phyloP scores from a whole-genome alignment of 2,888 invertebrate species.

The Hedychridium roseum region DNA sequence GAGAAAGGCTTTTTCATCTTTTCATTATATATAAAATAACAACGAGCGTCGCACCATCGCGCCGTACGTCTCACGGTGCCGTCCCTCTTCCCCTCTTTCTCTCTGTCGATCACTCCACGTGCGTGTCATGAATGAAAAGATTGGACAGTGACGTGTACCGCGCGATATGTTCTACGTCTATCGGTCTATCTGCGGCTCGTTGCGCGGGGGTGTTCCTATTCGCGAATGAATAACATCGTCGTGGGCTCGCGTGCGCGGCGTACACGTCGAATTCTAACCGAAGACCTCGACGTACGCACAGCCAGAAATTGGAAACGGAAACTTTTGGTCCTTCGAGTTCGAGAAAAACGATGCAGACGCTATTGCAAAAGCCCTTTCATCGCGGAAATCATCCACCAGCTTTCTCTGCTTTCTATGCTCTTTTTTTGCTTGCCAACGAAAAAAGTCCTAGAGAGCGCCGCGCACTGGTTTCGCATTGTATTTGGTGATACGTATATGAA shows the following conservation, averaged over 20 bases:
- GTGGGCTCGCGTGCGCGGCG: too few relatives aligned
- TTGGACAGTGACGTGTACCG: neutral
- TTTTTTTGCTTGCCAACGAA: conserved; percentile 6
- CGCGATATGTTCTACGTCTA: neutral
- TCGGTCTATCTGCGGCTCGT: neutral
- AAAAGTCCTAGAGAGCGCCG: conserved; percentile 39
- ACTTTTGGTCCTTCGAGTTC: conserved; percentile 36
- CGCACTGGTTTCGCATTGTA: conserved; percentile 54
- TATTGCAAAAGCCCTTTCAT: conserved; percentile 14
- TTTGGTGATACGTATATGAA: conserved; percentile 61
- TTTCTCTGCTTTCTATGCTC: conserved; percentile 6
- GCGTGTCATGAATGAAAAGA: neutral
- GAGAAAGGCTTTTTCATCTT: conserved; percentile 18
- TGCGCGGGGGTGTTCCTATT: neutral
- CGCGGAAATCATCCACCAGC: conserved; percentile 5
- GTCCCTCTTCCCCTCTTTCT: conserved; percentile 2
- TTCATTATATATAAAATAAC: conserved; percentile 22
- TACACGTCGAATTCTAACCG: conserved; percentile 3
- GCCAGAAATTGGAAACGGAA: conserved; percentile 28
- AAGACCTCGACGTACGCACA: conserved; percentile 19
- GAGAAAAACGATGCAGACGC: conserved; percentile 10
- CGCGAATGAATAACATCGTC: neutral
- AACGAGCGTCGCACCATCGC: conserved; percentile 19
- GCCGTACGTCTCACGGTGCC: neutral
- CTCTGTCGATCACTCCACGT: neutral